A percentile compares a stretch with the other conserved stretches of the same genome.
Conservation (phyloP, 37 sponge, comb jelly and placozoan genomes). For the Dysidea cf. avara region DNA sequence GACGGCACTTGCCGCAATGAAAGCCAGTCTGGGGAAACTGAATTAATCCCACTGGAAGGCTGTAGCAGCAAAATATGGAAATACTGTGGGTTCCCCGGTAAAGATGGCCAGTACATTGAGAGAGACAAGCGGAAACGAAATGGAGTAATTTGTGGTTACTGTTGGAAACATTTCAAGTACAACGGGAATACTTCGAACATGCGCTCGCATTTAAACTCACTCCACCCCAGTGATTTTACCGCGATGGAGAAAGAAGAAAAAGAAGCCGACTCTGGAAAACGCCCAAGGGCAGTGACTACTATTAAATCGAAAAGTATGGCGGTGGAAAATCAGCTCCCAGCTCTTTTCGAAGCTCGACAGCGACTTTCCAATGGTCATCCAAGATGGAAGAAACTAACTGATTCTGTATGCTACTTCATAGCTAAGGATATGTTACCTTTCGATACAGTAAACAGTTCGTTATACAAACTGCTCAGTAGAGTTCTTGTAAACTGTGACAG, state of each 20-base stretch:
- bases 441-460: neutral
- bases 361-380: too few relatives aligned
- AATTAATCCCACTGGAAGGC: slow-evolving; percentile 6
- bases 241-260: too few relatives aligned
- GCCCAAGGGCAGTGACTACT: neutral
- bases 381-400: slow-evolving; percentile 7
- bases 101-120: neutral
- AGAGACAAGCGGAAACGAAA: neutral
- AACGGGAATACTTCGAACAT: neutral
- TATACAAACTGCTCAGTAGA: neutral
- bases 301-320: too few relatives aligned
- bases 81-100: slow-evolving; percentile 11
- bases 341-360: too few relatives aligned
- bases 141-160: neutral
- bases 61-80: too few relatives aligned
- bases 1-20: too few relatives aligned
- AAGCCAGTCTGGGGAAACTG: neutral
- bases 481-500: too few relatives aligned
- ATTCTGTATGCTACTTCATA: neutral
- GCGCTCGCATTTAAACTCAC: too few relatives aligned
- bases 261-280: neutral
- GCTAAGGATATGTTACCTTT: slow-evolving; percentile 12
- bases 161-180: neutral
- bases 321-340: too few relatives aligned
- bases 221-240: too few relatives aligned